phyloP scores from a whole-genome alignment of 2,797 vertebrate genomes.

The Mionectes olivaceus region DNA sequence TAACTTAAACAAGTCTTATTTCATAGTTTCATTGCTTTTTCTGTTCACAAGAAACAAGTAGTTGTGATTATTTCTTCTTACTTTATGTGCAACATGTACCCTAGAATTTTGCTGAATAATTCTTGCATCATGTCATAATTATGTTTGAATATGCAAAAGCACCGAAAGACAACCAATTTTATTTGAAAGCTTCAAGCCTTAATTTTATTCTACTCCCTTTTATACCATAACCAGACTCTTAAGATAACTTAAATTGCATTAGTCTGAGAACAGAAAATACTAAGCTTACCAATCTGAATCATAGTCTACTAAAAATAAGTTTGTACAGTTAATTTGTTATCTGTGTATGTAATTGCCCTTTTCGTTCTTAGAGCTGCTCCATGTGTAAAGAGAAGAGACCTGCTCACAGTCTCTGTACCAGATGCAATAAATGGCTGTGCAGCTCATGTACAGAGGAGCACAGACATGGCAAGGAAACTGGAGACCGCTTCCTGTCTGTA shows the following conservation, averaged over 20 bases:
- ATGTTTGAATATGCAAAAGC: background rate
- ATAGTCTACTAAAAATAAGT: background rate
- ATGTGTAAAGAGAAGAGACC: slow-evolving; percentile 80
- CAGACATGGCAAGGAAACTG: slow-evolving; percentile 56
- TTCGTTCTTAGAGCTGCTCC: slow-evolving; percentile 75
- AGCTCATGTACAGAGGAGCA: slow-evolving; percentile 82
- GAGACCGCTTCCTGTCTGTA: slow-evolving; percentile 58
- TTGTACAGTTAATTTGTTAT: background rate
- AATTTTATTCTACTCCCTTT: background rate
- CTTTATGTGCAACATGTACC: background rate
- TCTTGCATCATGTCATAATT: background rate
- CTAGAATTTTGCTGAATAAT: background rate
- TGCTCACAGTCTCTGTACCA: slow-evolving; percentile 82
- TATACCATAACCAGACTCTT: background rate
- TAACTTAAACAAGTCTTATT: background rate
- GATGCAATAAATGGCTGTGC: slow-evolving; percentile 84
- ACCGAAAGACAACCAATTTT: background rate
- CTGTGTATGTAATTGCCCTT: background rate
- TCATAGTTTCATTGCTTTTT: background rate
- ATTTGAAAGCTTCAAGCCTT: background rate
- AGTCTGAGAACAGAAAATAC: background rate
- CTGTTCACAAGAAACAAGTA: background rate
- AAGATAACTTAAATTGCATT: background rate
- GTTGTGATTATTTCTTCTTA: background rate
- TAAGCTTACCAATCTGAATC: background rate